Evolutionary conservation across 2,888 invertebrate genomes (phyloP).

Genomic region (Amphipoea oculea): DNA sequence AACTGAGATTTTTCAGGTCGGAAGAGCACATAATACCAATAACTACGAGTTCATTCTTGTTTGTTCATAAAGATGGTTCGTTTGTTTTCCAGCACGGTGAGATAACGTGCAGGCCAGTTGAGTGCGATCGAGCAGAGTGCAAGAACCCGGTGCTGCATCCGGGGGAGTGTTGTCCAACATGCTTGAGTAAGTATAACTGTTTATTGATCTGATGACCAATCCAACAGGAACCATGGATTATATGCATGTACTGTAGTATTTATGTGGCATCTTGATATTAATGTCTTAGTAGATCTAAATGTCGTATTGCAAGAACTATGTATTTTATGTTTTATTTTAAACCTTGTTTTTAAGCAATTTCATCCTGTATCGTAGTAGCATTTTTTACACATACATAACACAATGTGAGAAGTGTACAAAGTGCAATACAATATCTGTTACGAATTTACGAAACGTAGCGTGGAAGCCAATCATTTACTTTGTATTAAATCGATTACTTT

Average conservation of each 20-base stretch:
- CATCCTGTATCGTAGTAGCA: not conserved
- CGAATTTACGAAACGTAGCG: not conserved
- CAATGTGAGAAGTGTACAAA: not conserved
- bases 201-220: too few species aligned
- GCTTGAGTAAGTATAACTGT: constrained; percentile 93
- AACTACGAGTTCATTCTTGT: not conserved
- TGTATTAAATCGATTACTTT: not conserved
- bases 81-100: constrained; percentile 93
- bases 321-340: not conserved
- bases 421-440: not conserved
- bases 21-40: not conserved
- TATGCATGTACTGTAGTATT: not conserved
- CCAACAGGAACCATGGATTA: not conserved
- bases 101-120: constrained; percentile 95
- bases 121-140: constrained; percentile 94
- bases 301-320: not conserved
- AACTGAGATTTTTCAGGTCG: not conserved
- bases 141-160: constrained; percentile 94
- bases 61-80: not conserved
- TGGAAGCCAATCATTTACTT: not conserved
- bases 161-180: constrained; percentile 96
- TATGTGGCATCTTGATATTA: not conserved
- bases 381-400: not conserved
- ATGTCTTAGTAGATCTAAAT: not conserved
- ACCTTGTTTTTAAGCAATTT: not conserved